phyloP scores from a whole-genome alignment of 2,888 invertebrate genomes.

The Cantharis lateralis region DNA sequence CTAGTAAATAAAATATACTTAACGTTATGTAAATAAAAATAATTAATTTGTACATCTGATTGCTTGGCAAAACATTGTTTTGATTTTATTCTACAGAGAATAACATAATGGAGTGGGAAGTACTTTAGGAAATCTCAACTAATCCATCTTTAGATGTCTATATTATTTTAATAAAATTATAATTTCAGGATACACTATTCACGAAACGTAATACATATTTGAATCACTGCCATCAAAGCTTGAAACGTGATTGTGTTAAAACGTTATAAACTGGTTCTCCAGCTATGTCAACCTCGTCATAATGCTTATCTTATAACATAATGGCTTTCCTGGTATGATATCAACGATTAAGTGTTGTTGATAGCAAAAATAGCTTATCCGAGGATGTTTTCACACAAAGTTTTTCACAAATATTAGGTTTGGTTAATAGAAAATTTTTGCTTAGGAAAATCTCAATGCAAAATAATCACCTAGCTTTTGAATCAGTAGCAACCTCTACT shows the following conservation, averaged over 20 bases:
- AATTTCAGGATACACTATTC: neutral
- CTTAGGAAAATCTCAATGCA: neutral
- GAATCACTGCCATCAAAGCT: neutral
- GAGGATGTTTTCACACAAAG: neutral
- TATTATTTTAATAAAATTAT: neutral
- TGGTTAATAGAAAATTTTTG: neutral
- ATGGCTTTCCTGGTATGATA: slow-evolving; percentile 25
- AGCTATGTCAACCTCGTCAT: slow-evolving; percentile 27
- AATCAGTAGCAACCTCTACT: neutral
- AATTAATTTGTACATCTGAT: neutral
- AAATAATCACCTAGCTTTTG: neutral
- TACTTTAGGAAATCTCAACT: neutral
- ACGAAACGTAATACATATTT: neutral
- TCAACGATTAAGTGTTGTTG: slow-evolving; percentile 22
- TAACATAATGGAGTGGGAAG: neutral
- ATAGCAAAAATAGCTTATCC: slow-evolving; percentile 4
- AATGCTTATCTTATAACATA: slow-evolving; percentile 28
- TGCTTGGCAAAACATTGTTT: neutral
- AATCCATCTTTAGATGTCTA: neutral
- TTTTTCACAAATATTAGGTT: neutral
- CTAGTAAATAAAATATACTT: neutral
- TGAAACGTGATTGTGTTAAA: slow-evolving; percentile 1
- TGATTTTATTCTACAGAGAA: neutral
- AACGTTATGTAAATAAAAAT: neutral
- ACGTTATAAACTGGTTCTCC: slow-evolving; percentile 23